Evolutionary conservation across 2,797 vertebrate genomes (phyloP).

Genomic region (Mormyrops attenuatus): DNA sequence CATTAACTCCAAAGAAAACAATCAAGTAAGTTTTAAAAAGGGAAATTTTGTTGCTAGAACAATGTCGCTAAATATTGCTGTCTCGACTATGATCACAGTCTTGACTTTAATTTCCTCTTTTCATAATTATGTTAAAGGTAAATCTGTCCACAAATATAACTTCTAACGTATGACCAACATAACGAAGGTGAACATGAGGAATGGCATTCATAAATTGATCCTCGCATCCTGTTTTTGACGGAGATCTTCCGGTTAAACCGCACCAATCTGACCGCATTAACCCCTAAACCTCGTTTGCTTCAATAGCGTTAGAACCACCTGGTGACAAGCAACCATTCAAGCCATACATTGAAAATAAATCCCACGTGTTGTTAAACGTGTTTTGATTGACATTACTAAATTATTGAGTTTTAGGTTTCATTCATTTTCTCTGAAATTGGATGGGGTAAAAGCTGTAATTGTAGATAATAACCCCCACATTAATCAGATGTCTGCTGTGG

Average conservation of each 20-base stretch:
- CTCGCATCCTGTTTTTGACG: background rate
- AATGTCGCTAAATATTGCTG: background rate
- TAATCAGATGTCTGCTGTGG: background rate
- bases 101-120: background rate
- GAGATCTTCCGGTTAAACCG: background rate
- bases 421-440: background rate
- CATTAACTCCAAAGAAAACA: background rate
- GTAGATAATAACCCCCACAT: background rate
- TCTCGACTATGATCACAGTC: background rate
- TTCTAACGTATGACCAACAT: background rate
- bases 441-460: background rate
- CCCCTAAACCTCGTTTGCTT: background rate
- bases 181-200: background rate
- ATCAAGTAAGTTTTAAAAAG: background rate
- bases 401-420: background rate
- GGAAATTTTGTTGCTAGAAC: background rate
- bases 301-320: background rate
- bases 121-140: background rate
- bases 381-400: background rate
- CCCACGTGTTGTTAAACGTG: background rate
- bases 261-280: background rate
- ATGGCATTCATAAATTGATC: background rate
- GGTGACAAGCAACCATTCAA: background rate
- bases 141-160: background rate
- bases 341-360: background rate